Base-by-base conservation (phyloP, 2,113 vertebrate genomes). In the Salvator merianae region DNA sequence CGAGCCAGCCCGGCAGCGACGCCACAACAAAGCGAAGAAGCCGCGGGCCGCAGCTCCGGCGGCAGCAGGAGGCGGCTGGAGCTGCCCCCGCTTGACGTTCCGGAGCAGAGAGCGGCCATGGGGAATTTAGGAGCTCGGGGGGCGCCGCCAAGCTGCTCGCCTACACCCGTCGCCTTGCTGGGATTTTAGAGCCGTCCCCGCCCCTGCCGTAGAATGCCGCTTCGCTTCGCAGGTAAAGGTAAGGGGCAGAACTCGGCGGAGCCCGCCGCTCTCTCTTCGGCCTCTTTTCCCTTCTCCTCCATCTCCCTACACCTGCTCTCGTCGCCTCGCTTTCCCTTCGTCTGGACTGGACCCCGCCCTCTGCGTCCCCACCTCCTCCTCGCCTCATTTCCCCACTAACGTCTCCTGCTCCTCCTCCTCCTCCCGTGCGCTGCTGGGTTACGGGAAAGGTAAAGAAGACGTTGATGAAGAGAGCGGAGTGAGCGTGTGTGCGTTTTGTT, bases 141-240 rank as follows among this genome's bases (percentile, higher is more conserved):
- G 91, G 88, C 85, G 36, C 80, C n/a, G 26, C 55, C 83, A 80
- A 68, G 26, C 81, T 62, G 53, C 76, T 82, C 38, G 2, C 81
- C 66, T 2, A 82, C 77, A 26, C 84, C n/a, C 43, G 43, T 9
- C 43, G 43, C 2, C 43, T 7, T 7, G 43, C 43, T 47, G 43
- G 43, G 43, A 47, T 47, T 47, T 5, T 47, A 47, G 43, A 47
- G 43, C 43, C 43, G 43, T 9, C 43, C 43, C 43, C 10, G 13
- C 55, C 90, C 82, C 91, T 43, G 93, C 96, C 53, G 53, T 7
- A 97, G 94, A 92, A 97, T 97, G 97, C 91, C 94, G 84, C 92
- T 77, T 84, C 90, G 88, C 89, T 81, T 87, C 87, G 88, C 85
- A 95, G 97, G 97, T 97, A 96, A 97, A 95, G 97, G 97, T 97